phyloP scores from a whole-genome alignment of 2,113 vertebrate genomes.

The Malaclemys terrapin region DNA sequence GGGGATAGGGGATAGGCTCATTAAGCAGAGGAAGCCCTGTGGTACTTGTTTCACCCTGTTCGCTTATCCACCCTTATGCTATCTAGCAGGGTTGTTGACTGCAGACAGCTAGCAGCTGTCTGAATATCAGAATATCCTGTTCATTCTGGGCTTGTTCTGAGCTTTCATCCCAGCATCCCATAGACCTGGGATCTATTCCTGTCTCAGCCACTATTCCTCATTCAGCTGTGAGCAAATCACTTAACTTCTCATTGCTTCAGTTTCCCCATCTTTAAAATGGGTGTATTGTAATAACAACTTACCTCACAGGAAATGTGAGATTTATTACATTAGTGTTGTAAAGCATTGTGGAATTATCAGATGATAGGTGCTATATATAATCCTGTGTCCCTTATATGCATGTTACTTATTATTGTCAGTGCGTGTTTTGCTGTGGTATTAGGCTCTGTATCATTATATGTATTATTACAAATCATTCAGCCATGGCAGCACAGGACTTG shows the following conservation, averaged over 20 bases:
- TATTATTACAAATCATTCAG: conserved; percentile 44
- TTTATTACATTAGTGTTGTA: conserved; percentile 1
- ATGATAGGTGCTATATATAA: neutral
- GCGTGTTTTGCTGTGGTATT: neutral
- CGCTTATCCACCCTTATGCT: neutral
- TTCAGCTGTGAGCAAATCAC: neutral
- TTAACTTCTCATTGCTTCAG: neutral
- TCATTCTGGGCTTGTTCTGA: neutral
- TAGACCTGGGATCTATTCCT: neutral
- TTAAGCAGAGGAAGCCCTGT: neutral
- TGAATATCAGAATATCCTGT: neutral
- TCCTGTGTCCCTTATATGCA: neutral
- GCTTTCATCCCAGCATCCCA: neutral
- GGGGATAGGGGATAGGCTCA: neutral
- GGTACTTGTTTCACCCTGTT: neutral
- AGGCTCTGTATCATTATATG: conserved; percentile 28
- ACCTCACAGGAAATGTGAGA: neutral
- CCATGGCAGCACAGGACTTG: conserved; percentile 42
- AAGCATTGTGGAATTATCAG: conserved; percentile 17
- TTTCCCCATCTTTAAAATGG: conserved; percentile 12
- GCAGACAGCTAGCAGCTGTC: neutral
- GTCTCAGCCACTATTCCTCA: neutral
- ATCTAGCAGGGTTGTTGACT: neutral
- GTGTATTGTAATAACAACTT: neutral
- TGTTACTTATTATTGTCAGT: conserved; percentile 1